A percentile compares a stretch with the other conserved stretches of the same genome.
phyloP scores from a whole-genome alignment of 2,888 invertebrate species.

The Lucinisca nassula region DNA sequence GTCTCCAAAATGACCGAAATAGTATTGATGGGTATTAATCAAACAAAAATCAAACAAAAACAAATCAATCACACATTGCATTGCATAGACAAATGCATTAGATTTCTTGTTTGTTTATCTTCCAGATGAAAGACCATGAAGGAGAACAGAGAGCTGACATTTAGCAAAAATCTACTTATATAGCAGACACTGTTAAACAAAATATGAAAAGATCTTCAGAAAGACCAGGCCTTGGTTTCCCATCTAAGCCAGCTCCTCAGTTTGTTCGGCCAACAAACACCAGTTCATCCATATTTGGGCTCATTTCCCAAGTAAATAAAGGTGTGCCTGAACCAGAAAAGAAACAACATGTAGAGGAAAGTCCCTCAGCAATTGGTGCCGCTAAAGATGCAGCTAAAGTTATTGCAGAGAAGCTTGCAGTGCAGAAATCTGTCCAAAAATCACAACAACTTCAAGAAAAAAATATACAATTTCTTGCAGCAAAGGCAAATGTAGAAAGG shows the following conservation, averaged over 20 bases:
- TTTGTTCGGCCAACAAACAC: constrained; percentile 22
- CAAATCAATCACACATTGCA: too few species aligned
- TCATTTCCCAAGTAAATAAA: constrained; percentile 56
- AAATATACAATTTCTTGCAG: neutral
- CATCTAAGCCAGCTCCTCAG: neutral
- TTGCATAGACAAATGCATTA: too few species aligned
- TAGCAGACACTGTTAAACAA: neutral
- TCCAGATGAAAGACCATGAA: too few species aligned
- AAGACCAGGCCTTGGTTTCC: neutral
- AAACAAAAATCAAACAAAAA: too few species aligned
- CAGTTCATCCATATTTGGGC: constrained; percentile 54
- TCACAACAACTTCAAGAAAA: neutral
- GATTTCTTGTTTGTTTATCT: too few species aligned
- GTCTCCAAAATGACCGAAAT: too few species aligned
- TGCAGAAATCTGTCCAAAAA: neutral
- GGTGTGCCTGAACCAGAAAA: constrained; percentile 33
- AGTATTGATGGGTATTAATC: too few species aligned
- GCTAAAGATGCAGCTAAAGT: neutral
- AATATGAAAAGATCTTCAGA: neutral
- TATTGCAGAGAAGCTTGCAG: neutral
- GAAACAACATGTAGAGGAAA: neutral
- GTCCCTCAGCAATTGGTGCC: neutral
- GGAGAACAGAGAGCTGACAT: neutral
- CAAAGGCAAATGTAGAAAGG: neutral
- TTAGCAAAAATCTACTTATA: neutral